phyloP scores from a whole-genome alignment of 2,113 vertebrate genomes.

The Patagioenas fasciata region DNA sequence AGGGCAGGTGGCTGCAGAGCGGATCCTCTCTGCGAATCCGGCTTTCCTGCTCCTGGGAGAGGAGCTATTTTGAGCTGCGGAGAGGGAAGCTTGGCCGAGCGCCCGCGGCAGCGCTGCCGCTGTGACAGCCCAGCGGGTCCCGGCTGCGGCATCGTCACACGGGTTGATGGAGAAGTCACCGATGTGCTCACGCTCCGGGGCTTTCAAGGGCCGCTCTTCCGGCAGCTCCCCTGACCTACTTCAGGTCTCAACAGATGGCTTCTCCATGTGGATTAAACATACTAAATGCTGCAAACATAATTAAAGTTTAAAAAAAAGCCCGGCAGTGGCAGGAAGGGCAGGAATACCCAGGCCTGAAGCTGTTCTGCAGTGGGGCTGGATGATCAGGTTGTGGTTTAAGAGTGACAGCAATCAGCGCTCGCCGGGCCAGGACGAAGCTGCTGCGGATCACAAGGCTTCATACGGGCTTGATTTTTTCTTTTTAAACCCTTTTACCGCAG shows the following conservation, averaged over 20 bases:
- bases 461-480: background rate
- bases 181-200: background rate
- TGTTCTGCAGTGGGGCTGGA: background rate
- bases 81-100: background rate
- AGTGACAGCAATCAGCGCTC: background rate
- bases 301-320: constrained; percentile 43
- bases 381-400: background rate
- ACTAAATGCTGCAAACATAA: constrained; percentile 39
- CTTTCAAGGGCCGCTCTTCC: background rate
- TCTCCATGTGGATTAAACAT: constrained; percentile 41
- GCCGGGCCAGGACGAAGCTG: background rate
- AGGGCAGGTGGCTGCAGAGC: background rate
- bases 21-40: background rate
- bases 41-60: constrained; percentile 17
- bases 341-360: background rate
- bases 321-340: background rate
- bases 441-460: background rate
- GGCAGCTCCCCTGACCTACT: constrained; percentile 57
- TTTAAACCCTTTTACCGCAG: background rate
- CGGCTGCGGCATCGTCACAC: background rate
- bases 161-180: background rate
- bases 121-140: background rate
- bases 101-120: background rate
- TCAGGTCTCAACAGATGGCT: constrained; percentile 58
- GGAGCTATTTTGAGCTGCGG: background rate